Conservation (phyloP, 2,113 vertebrate genomes). For the Ovis canadensis region DNA sequence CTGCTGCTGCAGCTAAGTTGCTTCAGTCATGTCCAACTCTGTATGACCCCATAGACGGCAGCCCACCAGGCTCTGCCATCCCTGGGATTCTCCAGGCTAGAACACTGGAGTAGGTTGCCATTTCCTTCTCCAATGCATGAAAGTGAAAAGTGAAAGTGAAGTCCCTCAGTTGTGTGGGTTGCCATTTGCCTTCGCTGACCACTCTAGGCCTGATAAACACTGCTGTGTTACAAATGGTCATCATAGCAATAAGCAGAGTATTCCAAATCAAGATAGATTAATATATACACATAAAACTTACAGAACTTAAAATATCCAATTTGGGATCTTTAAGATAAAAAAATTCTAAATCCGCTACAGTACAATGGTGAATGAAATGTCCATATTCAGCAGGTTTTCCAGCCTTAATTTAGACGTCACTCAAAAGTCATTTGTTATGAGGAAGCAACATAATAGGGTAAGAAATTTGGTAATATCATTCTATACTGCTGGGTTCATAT, state of each 20-base stretch:
- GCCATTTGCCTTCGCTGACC: not conserved
- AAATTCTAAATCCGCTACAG: not conserved
- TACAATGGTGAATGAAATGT: not conserved
- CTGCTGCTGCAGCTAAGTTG: too few relatives aligned
- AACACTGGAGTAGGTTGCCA: not conserved
- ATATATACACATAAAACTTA: not conserved
- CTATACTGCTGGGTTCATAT: not conserved
- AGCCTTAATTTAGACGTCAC: not conserved
- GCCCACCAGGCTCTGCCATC: not conserved
- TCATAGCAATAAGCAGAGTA: not conserved
- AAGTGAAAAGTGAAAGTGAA: not conserved
- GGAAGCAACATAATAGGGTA: not conserved
- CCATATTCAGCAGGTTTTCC: not conserved
- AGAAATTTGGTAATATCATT: not conserved
- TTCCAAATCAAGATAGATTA: not conserved
- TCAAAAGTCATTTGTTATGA: not conserved
- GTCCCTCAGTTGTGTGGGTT: not conserved
- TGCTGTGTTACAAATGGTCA: not conserved
- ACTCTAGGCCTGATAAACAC: not conserved
- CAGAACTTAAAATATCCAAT: not conserved
- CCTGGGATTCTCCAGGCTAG: not conserved
- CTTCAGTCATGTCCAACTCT: not conserved
- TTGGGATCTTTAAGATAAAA: not conserved
- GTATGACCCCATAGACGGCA: not conserved
- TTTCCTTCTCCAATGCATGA: not conserved